Conservation (phyloP, 2,888 invertebrate genomes). For the Pandemis cinnamomeana region DNA sequence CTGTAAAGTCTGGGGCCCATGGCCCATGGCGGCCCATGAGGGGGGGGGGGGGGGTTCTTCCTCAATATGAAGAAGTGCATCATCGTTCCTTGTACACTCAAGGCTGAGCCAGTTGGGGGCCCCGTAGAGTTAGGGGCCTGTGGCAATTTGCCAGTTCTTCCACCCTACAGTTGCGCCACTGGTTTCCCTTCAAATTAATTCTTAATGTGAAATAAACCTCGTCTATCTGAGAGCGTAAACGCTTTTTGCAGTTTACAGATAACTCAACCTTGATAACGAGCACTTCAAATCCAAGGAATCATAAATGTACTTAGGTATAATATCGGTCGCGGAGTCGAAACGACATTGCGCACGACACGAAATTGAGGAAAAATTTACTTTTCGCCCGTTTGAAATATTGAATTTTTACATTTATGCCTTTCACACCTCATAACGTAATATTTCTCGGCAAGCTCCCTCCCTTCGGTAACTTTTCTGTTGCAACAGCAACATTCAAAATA, state of each 20-base stretch:
- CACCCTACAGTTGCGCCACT: too few relatives aligned
- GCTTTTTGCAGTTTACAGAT: constrained; percentile 39
- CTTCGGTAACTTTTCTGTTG: constrained; percentile 76
- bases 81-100: too few relatives aligned
- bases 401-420: constrained; percentile 84
- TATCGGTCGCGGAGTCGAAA: constrained; percentile 54
- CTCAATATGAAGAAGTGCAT: too few relatives aligned
- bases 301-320: constrained; percentile 8
- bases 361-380: constrained; percentile 74
- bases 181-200: too few relatives aligned
- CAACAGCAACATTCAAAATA: constrained; percentile 80
- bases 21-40: too few relatives aligned
- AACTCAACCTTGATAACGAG: constrained; percentile 10
- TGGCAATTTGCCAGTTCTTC: too few relatives aligned
- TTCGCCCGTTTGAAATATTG: constrained; percentile 77
- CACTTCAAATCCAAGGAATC: constrained; percentile 45
- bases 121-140: too few relatives aligned
- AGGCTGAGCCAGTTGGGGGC: too few relatives aligned
- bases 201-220: background rate
- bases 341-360: constrained; percentile 67
- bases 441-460: constrained; percentile 75
- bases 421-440: constrained; percentile 85
- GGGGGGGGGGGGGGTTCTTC: too few relatives aligned
- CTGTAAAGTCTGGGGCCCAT: too few relatives aligned
- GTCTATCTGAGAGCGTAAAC: background rate